Evolutionary conservation across 2,113 vertebrate species (phyloP).

Genomic region (Brachyistius frenatus): DNA sequence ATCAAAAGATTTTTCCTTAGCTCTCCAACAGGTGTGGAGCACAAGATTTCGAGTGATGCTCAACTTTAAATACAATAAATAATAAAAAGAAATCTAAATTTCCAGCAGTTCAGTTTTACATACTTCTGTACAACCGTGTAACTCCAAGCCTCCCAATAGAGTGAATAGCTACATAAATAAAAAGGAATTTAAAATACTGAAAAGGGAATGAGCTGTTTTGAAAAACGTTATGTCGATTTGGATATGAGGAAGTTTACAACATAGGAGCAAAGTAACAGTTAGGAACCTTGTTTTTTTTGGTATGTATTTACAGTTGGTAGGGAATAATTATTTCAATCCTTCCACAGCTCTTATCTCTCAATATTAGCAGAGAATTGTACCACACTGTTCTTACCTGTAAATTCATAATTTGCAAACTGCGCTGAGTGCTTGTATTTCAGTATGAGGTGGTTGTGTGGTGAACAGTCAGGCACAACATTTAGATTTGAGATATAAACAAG

Average conservation of each 20-base stretch:
- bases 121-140: constrained; percentile 41
- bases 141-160: constrained; percentile 25
- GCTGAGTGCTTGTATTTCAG: constrained; percentile 22
- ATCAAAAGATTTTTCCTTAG: constrained; percentile 7
- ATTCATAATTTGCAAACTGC: constrained; percentile 29
- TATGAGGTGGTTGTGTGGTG: constrained; percentile 37
- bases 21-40: constrained; percentile 11
- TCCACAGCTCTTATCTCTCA: constrained; percentile 16
- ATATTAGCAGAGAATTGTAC: constrained; percentile 14
- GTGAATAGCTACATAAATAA: constrained; percentile 59
- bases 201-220: constrained; percentile 18
- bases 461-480: constrained; percentile 49
- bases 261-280: constrained; percentile 40
- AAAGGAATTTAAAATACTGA: constrained; percentile 30
- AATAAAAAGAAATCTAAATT: constrained; percentile 42
- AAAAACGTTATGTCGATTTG: constrained; percentile 43
- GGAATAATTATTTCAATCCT: constrained; percentile 46
- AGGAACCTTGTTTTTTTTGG: constrained; percentile 29
- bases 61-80: constrained; percentile 39
- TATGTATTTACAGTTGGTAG: constrained; percentile 69
- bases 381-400: constrained; percentile 8
- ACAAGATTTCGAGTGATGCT: constrained; percentile 49
- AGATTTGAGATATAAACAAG: constrained; percentile 30
- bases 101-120: constrained; percentile 34
- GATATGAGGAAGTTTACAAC: constrained; percentile 46